Evolutionary conservation across 2,797 vertebrate genomes (phyloP).

Genomic region (Hyperoplus lanceolatus): DNA sequence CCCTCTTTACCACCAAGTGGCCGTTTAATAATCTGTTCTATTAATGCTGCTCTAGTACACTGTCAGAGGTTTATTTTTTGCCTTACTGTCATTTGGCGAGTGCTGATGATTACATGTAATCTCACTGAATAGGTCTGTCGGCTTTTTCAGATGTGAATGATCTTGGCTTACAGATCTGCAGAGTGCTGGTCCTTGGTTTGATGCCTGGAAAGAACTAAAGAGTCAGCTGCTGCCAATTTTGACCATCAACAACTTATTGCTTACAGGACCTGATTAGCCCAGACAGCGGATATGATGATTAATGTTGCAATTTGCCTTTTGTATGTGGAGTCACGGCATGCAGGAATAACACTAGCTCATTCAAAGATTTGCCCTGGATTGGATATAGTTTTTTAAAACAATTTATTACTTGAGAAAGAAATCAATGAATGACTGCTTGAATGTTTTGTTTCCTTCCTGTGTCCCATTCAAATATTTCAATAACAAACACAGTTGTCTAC

Average conservation of each 20-base stretch:
- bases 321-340: slow-evolving; percentile 58
- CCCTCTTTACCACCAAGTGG: slow-evolving; percentile 15
- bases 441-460: slow-evolving; percentile 22
- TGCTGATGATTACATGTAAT: slow-evolving; percentile 14
- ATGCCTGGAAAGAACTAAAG: slow-evolving; percentile 35
- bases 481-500: not conserved
- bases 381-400: slow-evolving; percentile 27
- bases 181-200: slow-evolving; percentile 46
- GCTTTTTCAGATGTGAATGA: slow-evolving; percentile 44
- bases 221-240: slow-evolving; percentile 64
- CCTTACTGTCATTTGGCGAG: slow-evolving; percentile 9
- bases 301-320: slow-evolving; percentile 60
- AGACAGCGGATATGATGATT: slow-evolving; percentile 53
- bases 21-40: slow-evolving; percentile 19
- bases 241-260: slow-evolving; percentile 52
- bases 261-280: slow-evolving; percentile 58
- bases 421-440: not conserved
- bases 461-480: not conserved
- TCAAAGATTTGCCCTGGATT: slow-evolving; percentile 9
- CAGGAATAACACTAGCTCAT: slow-evolving; percentile 44
- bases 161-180: slow-evolving; percentile 38
- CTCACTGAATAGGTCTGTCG: slow-evolving; percentile 25
- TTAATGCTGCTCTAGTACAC: not conserved
- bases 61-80: slow-evolving; percentile 17
- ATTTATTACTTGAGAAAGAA: slow-evolving; percentile 13